Evolutionary conservation across 2,888 invertebrate genomes (phyloP).

Genomic region (Abrostola triplasia): DNA sequence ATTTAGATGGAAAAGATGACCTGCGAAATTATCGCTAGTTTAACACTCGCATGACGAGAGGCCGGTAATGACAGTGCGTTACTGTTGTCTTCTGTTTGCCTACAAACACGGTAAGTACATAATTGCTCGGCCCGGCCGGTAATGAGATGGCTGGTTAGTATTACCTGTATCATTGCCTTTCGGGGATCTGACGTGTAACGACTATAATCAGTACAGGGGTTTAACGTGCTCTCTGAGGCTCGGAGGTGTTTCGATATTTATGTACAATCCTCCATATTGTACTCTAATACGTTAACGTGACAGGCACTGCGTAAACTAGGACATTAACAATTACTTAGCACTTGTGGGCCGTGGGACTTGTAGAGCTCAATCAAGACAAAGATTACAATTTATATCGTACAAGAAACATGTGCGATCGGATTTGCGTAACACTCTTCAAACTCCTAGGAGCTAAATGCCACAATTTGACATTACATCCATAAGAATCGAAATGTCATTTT

Average conservation of each 20-base stretch:
- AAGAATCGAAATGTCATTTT: too few relatives aligned
- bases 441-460: too few relatives aligned
- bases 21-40: neutral
- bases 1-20: neutral
- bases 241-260: neutral
- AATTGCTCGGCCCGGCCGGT: neutral
- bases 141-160: constrained; percentile 8
- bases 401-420: too few relatives aligned
- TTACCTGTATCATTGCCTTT: neutral
- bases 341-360: too few relatives aligned
- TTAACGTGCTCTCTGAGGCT: neutral
- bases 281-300: too few relatives aligned
- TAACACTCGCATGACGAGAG: neutral
- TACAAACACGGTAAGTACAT: constrained; percentile 4
- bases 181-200: neutral
- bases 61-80: neutral
- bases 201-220: neutral
- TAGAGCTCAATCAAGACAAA: too few relatives aligned
- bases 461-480: too few relatives aligned
- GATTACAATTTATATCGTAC: too few relatives aligned
- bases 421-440: too few relatives aligned
- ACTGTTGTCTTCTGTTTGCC: neutral
- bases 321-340: too few relatives aligned
- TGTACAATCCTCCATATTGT: too few relatives aligned
- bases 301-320: too few relatives aligned